A percentile compares a stretch with the other conserved stretches of the same genome.
These are phyloP conservation scores for Crypturellus tataupa DNA, from an alignment of 2,797 vertebrate species.

Conservation along the genomic window DNA sequence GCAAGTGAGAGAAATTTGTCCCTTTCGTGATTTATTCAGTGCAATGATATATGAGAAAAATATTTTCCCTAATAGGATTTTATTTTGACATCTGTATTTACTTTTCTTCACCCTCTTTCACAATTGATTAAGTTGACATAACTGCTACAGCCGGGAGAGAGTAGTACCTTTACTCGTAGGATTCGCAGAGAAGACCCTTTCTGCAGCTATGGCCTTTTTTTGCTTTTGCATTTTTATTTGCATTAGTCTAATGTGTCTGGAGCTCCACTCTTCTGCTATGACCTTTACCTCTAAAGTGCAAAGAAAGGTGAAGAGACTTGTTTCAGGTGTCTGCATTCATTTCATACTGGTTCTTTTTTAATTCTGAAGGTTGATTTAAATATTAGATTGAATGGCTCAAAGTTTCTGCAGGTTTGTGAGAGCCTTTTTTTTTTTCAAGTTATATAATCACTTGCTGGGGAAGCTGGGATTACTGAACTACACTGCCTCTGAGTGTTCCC, in stretches of 20 bases:
- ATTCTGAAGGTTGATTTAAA: neutral
- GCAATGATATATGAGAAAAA: neutral
- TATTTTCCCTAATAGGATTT: neutral
- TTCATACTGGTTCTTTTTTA: neutral
- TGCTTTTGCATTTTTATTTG: neutral
- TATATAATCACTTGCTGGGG: neutral
- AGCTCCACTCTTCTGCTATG: neutral
- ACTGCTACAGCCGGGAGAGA: neutral
- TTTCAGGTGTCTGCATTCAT: neutral
- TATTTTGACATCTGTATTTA: neutral
- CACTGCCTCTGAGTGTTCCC: neutral
- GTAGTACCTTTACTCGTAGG: neutral
- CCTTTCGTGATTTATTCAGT: neutral
- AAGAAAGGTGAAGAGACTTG: neutral
- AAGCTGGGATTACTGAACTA: neutral
- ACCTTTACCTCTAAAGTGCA: neutral
- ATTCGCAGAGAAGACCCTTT: neutral
- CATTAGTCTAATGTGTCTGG: neutral
- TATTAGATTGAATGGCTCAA: neutral
- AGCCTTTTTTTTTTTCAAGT: neutral
- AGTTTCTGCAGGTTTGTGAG: neutral
- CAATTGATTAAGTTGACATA: neutral
- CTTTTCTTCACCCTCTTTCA: neutral
- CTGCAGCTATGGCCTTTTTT: neutral
- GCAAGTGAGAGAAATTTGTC: neutral